These are phyloP conservation scores for Atrichornis clamosus DNA, from an alignment of 2,113 vertebrate species.

Conservation along the genomic window DNA sequence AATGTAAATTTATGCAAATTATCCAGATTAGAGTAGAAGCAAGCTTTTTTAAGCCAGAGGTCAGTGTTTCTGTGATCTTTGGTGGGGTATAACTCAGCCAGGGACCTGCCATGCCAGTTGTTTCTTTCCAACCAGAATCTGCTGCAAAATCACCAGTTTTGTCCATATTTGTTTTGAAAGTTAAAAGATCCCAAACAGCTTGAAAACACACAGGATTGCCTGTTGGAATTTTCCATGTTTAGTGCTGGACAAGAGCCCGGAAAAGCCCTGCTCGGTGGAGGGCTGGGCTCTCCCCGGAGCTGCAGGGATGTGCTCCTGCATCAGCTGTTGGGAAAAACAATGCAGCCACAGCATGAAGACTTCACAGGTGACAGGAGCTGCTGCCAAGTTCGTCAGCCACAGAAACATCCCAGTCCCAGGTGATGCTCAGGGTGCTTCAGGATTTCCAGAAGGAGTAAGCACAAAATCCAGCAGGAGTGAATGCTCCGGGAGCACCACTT, in stretches of 20 bases:
- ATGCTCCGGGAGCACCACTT: rapidly evolving
- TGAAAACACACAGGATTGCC: rapidly evolving
- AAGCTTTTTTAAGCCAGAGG: neutral
- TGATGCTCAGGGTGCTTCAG: neutral
- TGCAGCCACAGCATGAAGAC: rapidly evolving
- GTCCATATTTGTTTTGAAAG: neutral
- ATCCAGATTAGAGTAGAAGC: neutral
- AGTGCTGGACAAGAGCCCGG: neutral
- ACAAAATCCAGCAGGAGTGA: neutral
- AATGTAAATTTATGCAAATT: neutral
- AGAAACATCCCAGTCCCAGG: rapidly evolving
- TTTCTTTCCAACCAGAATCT: neutral
- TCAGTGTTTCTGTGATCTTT: neutral
- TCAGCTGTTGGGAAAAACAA: neutral
- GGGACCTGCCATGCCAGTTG: neutral
- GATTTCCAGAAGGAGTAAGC: neutral
- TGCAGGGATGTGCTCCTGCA: neutral
- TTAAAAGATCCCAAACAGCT: neutral
- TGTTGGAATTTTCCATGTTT: conserved; percentile 1
- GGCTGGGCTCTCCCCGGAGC: neutral
- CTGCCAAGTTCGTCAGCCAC: neutral
- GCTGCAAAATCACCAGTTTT: neutral
- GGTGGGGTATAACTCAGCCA: neutral
- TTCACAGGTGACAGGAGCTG: neutral
- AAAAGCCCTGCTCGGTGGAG: neutral